These are phyloP conservation scores for Terrapene triunguis DNA, from an alignment of 2,113 vertebrate species.

Conservation along the genomic window DNA sequence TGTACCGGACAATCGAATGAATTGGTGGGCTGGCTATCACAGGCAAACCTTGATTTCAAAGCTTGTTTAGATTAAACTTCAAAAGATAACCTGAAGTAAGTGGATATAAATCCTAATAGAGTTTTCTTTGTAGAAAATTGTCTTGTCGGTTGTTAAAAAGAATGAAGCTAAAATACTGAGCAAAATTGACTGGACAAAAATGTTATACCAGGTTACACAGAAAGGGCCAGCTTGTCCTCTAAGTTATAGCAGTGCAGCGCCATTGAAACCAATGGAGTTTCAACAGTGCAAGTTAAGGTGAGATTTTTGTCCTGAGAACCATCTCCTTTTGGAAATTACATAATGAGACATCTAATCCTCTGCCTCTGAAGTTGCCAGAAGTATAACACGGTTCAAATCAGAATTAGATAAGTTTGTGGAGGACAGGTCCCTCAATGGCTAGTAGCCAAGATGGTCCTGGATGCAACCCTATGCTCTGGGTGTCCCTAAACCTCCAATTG, in stretches of 20 bases:
- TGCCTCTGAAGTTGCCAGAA: neutral
- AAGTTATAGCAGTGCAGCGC: neutral
- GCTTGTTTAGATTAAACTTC: slow-evolving; percentile 41
- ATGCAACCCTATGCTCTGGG: neutral
- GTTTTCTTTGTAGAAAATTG: slow-evolving; percentile 66
- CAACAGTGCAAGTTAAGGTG: slow-evolving; percentile 11
- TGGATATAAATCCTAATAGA: slow-evolving; percentile 60
- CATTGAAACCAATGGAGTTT: neutral
- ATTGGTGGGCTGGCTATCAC: slow-evolving; percentile 61
- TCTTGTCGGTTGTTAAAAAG: slow-evolving; percentile 54
- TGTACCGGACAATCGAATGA: slow-evolving; percentile 50
- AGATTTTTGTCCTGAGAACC: slow-evolving; percentile 34
- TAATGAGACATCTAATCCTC: slow-evolving; percentile 24
- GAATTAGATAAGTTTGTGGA: neutral
- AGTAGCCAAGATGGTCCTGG: neutral
- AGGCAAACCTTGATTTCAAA: slow-evolving; percentile 64
- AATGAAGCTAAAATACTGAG: slow-evolving; percentile 62
- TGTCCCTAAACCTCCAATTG: neutral
- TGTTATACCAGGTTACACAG: slow-evolving; percentile 23
- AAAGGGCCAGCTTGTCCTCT: neutral
- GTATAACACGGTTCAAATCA: neutral
- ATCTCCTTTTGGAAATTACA: slow-evolving; percentile 23
- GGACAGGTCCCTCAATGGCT: neutral
- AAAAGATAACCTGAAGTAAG: slow-evolving; percentile 67
- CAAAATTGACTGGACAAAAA: slow-evolving; percentile 40